These are phyloP conservation scores for Spodoptera picta DNA, from an alignment of 2,888 invertebrate genomes.

Conservation along the genomic window DNA sequence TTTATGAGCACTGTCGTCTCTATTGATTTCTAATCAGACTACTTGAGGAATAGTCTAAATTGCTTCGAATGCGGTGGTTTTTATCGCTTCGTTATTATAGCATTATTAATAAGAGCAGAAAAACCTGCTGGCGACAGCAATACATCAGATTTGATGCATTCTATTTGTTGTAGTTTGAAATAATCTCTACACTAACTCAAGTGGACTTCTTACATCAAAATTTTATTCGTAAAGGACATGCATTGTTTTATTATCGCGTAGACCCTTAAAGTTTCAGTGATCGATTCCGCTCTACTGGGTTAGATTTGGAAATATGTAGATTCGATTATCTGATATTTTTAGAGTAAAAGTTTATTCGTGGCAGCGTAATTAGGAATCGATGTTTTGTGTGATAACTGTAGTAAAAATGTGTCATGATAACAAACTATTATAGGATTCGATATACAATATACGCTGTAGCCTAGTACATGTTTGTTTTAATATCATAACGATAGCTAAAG, in stretches of 20 bases:
- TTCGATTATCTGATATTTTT: conserved; percentile 32
- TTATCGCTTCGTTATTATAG: conserved; percentile 17
- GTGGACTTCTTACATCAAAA: conserved; percentile 7
- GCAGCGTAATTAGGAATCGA: conserved; percentile 33
- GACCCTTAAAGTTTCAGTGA: conserved; percentile 12
- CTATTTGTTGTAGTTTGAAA: no score
- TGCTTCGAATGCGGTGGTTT: conserved; percentile 34
- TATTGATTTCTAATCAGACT: conserved; percentile 60
- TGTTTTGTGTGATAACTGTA: conserved; percentile 25
- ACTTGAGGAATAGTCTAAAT: conserved; percentile 30
- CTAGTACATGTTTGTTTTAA: not conserved
- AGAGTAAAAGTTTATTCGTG: conserved; percentile 19
- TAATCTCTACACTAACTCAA: no score
- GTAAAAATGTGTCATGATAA: conserved; percentile 1
- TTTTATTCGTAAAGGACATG: conserved; percentile 7
- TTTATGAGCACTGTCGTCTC: conserved; percentile 36
- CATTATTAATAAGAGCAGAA: conserved; percentile 11
- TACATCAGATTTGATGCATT: no score
- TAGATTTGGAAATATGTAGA: conserved; percentile 17
- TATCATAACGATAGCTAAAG: not conserved
- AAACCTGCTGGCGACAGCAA: conserved; percentile 9
- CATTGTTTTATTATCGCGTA: conserved; percentile 4
- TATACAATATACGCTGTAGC: no score
- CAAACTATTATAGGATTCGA: conserved; percentile 9
- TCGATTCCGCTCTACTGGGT: conserved; percentile 11